A percentile compares a stretch with the other conserved stretches of the same genome.
Conservation (phyloP, 2,113 vertebrate genomes). For the Aldabrachelys gigantea region DNA sequence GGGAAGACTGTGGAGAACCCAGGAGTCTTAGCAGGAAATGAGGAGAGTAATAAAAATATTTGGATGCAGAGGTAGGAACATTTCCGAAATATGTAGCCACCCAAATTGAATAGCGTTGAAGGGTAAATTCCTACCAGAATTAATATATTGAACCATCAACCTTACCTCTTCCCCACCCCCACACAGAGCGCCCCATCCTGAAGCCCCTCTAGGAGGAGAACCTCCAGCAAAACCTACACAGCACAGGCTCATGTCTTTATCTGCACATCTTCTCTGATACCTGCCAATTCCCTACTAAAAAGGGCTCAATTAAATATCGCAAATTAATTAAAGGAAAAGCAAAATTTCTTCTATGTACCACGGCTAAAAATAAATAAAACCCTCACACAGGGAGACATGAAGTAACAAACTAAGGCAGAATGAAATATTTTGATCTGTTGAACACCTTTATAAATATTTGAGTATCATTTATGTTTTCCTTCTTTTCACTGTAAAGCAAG, state of each 20-base stretch:
- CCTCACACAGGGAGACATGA: slow-evolving; percentile 50
- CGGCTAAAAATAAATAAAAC: slow-evolving; percentile 63
- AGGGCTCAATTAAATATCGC: slow-evolving; percentile 29
- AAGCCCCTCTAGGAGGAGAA: background rate
- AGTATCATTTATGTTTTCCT: slow-evolving; percentile 78
- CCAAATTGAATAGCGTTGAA: background rate
- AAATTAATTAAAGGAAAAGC: slow-evolving; percentile 50
- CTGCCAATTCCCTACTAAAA: slow-evolving; percentile 45
- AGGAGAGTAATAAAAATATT: background rate
- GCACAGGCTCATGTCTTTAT: background rate
- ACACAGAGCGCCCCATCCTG: background rate
- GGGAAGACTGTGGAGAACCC: background rate
- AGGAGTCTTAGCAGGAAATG: background rate
- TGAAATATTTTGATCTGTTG: slow-evolving; percentile 79
- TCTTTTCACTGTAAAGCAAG: slow-evolving; percentile 79
- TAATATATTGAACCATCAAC: background rate
- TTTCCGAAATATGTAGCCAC: background rate
- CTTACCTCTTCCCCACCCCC: background rate
- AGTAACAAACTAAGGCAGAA: slow-evolving; percentile 73
- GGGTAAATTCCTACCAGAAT: background rate
- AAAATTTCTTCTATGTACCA: slow-evolving; percentile 51
- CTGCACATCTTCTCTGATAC: background rate
- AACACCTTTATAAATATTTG: slow-evolving; percentile 79
- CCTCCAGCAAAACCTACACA: background rate
- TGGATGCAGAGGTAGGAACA: background rate